A percentile compares a stretch with the other conserved stretches of the same genome.
phyloP scores from a whole-genome alignment of 2,113 vertebrate species.

The Peucedramus taeniatus region DNA sequence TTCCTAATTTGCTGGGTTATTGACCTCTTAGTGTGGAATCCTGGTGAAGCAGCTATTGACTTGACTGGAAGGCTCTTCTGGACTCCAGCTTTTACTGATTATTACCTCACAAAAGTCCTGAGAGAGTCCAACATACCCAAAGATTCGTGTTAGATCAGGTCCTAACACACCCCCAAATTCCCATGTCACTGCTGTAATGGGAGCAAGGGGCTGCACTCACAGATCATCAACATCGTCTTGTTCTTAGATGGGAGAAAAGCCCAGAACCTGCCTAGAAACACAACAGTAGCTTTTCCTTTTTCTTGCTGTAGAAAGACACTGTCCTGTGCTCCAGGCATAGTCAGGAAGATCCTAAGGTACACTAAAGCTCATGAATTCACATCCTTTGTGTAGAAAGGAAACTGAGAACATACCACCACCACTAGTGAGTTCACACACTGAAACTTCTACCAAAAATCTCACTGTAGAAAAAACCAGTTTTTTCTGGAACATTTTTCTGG shows the following conservation, averaged over 20 bases:
- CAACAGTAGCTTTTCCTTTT: neutral
- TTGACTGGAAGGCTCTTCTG: neutral
- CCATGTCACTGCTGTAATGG: too few species aligned
- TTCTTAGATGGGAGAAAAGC: neutral
- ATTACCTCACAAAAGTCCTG: neutral
- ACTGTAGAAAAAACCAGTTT: neutral
- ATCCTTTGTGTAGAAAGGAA: neutral
- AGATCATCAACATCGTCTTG: neutral
- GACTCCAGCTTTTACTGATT: neutral
- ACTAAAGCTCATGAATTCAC: neutral
- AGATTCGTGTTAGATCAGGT: rapidly evolving
- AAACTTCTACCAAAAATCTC: neutral
- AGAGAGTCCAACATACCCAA: neutral
- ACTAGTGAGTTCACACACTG: neutral
- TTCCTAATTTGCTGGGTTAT: neutral
- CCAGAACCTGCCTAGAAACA: neutral
- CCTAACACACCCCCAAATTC: neutral
- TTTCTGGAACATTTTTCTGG: too few species aligned
- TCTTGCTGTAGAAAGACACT: neutral
- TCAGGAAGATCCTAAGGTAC: neutral
- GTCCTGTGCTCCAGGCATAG: neutral
- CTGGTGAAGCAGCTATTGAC: neutral
- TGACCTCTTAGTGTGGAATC: neutral
- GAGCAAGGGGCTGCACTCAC: neutral
- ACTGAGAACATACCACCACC: neutral